Base-by-base conservation (phyloP, 2,797 vertebrate genomes). In the Perodicticus potto region DNA sequence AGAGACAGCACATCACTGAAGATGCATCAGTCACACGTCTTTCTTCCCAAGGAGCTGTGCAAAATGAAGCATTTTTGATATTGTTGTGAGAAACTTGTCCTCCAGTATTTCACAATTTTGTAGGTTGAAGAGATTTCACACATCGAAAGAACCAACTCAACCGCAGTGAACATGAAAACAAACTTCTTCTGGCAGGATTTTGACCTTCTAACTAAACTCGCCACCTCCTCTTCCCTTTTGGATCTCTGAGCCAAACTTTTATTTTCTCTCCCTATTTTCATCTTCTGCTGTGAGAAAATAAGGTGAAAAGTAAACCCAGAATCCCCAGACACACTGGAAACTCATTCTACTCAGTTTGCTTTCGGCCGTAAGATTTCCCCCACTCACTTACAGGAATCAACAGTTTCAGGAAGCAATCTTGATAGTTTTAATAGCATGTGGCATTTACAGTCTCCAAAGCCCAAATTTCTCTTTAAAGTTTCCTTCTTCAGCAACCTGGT, bases 331-430 rank as follows among this genome's bases (percentile, higher is more conserved):
- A 78, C 57, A 32, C 76, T 67, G 61, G 72, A 95, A 96, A 91
- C 80, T 95, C 88, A 96, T 97, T 98, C 88, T 20, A 17, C 73
- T 91, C 86, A 95, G 29, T 94, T 96, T 97, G 89, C 74, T 96
- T 95, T 86, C 11, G 19, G 74, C 37, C 40, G 3, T 84, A 81
- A 93, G 88, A 95, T 97, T 97, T 97, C 95, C 88, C 88, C 86
- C 53, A 34, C 65, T 95, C 90, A 59, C 86, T 96, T 91, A 84
- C 86, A 93, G 97, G 55, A 95, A 95, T 91, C 96, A 97, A 95
- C 90, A 94, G 61, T 84, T 94, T 93, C 25, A 7, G 67, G 86
- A 93, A 96, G 80, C 96, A 96, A 96, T 95, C 91, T 96, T 97
- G 89, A 76, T 29, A 40, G 83, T 95, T 94, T 92, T 96, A 97